Conservation (phyloP, 2,113 vertebrate genomes). For the Chloropsis hardwickii region DNA sequence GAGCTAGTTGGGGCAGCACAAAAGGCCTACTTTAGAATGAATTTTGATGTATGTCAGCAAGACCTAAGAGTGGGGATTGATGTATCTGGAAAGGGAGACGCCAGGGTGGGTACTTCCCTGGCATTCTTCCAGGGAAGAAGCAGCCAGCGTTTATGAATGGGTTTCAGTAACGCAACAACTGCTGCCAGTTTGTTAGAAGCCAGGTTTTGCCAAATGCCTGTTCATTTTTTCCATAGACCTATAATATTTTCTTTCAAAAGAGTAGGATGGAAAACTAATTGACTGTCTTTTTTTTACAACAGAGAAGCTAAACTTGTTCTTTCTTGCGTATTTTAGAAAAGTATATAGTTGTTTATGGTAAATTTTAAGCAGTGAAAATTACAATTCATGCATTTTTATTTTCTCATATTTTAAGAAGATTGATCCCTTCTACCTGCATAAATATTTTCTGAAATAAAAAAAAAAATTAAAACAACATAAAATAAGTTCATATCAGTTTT, state of each 20-base stretch:
- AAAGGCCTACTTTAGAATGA: neutral
- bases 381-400: neutral
- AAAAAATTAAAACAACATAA: neutral
- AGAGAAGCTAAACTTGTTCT: neutral
- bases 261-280: neutral
- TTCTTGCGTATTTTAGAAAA: neutral
- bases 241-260: constrained; percentile 17
- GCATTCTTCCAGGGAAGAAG: neutral
- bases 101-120: neutral
- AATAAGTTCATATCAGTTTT: neutral
- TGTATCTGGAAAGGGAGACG: neutral
- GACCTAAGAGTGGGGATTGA: neutral
- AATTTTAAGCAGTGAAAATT: neutral
- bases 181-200: constrained; percentile 24
- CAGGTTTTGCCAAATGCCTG: constrained; percentile 12
- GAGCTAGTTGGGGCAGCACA: neutral
- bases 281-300: neutral
- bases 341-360: neutral
- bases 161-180: constrained; percentile 2
- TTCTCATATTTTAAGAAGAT: neutral
- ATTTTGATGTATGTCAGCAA: neutral
- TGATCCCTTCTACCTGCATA: neutral
- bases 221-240: constrained; percentile 7
- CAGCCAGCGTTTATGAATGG: constrained; percentile 23
- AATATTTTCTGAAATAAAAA: neutral